Evolutionary conservation across 2,797 vertebrate genomes (phyloP).

Genomic region (Enteromius mattozi): DNA sequence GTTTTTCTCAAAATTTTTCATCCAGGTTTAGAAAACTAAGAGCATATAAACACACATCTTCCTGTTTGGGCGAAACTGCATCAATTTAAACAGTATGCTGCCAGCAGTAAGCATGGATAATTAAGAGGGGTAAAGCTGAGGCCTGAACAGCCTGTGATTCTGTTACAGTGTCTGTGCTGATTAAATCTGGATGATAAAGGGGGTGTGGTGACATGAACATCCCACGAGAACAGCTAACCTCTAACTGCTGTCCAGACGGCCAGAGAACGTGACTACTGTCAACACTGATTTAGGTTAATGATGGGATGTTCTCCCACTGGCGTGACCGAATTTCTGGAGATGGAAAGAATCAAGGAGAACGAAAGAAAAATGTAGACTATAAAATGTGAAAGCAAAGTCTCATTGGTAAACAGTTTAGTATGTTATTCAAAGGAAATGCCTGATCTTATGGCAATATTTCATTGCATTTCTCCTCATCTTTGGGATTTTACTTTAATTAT

Average conservation of each 20-base stretch:
- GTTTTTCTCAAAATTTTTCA: too few species aligned
- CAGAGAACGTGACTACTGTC: not conserved
- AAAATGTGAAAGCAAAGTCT: constrained; percentile 3
- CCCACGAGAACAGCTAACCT: constrained; percentile 3
- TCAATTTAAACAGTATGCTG: not conserved
- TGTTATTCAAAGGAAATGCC: constrained; percentile 21
- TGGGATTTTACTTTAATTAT: constrained; percentile 1
- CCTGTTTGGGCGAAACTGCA: not conserved
- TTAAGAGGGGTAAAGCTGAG: not conserved
- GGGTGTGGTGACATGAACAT: constrained; percentile 24
- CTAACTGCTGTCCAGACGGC: constrained; percentile 3
- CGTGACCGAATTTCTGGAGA: not conserved
- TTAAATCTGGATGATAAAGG: constrained; percentile 44
- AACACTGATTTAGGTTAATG: constrained; percentile 20
- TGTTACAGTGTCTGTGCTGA: constrained; percentile 5
- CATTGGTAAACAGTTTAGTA: constrained; percentile 24
- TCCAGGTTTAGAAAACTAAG: not conserved
- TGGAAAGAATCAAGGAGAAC: not conserved
- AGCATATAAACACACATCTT: not conserved
- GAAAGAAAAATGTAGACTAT: not conserved
- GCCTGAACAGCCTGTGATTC: not conserved
- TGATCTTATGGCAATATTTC: not conserved
- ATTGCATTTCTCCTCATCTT: constrained; percentile 20
- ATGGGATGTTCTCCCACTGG: constrained; percentile 35
- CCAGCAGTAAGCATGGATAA: not conserved